phyloP scores from a whole-genome alignment of 2,888 invertebrate species.

The Entomobrya proxima region DNA sequence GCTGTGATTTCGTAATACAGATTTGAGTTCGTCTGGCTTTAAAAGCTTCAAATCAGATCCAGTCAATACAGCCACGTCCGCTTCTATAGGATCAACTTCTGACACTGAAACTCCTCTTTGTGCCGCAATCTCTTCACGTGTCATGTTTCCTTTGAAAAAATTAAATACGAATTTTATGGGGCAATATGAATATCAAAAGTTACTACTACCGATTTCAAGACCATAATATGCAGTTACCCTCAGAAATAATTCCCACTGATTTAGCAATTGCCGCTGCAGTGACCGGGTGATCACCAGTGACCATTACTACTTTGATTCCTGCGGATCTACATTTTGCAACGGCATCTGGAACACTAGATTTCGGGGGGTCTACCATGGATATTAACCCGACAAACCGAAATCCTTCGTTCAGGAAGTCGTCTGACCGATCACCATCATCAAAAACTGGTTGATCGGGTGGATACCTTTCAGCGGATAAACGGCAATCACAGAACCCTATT shows the following conservation, averaged over 20 bases:
- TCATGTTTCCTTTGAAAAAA: constrained; percentile 75
- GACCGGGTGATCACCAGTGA: constrained; percentile 80
- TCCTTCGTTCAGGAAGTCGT: constrained; percentile 83
- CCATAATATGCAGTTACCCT: constrained; percentile 80
- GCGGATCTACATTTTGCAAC: constrained; percentile 85
- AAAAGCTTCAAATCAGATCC: constrained; percentile 77
- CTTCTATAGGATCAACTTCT: constrained; percentile 77
- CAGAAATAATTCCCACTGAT: constrained; percentile 95
- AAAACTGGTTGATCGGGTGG: constrained; percentile 80
- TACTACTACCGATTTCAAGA: not conserved
- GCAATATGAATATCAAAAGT: constrained; percentile 1
- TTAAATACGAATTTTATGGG: not conserved
- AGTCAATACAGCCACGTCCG: constrained; percentile 77
- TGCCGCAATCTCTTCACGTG: constrained; percentile 79
- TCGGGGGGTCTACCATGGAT: constrained; percentile 86
- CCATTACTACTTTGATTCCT: constrained; percentile 87
- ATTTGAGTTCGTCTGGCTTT: constrained; percentile 76
- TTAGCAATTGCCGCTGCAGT: constrained; percentile 81
- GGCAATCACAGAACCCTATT: constrained; percentile 78
- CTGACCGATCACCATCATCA: constrained; percentile 80
- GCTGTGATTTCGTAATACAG: constrained; percentile 76
- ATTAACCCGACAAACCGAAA: constrained; percentile 83
- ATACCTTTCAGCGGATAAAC: constrained; percentile 77
- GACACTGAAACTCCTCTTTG: constrained; percentile 77
- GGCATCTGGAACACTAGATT: constrained; percentile 83